A percentile compares a stretch with the other conserved stretches of the same genome.
These are phyloP conservation scores for Serrognathus titanus DNA, from an alignment of 2,888 invertebrate species.

Conservation along the genomic window DNA sequence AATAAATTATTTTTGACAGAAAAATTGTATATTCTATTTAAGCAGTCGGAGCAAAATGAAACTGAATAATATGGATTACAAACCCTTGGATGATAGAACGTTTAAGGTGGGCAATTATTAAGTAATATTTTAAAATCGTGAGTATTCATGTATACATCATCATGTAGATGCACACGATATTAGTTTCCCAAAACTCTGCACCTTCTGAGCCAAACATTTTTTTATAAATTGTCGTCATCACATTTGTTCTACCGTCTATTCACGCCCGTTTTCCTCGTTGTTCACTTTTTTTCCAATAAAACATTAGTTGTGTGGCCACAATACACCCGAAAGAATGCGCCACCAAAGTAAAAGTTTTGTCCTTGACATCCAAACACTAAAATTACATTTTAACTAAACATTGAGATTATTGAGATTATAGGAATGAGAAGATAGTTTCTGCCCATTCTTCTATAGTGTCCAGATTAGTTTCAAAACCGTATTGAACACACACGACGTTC, in stretches of 20 bases:
- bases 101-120: too few relatives aligned
- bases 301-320: slow-evolving; percentile 70
- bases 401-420: too few relatives aligned
- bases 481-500: slow-evolving; percentile 56
- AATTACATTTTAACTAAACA: not conserved
- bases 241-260: slow-evolving; percentile 62
- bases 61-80: too few relatives aligned
- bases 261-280: slow-evolving; percentile 60
- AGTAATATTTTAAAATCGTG: not conserved
- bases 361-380: not conserved
- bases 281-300: slow-evolving; percentile 64
- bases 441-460: slow-evolving; percentile 54
- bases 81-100: too few relatives aligned
- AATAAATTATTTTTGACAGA: too few relatives aligned
- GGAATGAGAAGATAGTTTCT: slow-evolving; percentile 43
- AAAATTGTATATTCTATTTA: too few relatives aligned
- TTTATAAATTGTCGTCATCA: slow-evolving; percentile 46
- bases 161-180: slow-evolving; percentile 52
- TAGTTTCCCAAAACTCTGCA: slow-evolving; percentile 53
- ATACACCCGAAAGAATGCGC: slow-evolving; percentile 88
- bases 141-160: slow-evolving; percentile 35
- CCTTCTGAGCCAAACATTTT: slow-evolving; percentile 48
- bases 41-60: too few relatives aligned
- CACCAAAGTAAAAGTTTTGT: slow-evolving; percentile 60
- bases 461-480: slow-evolving; percentile 48